Conservation (phyloP, 2,113 vertebrate genomes). For the Phyllopteryx taeniolatus region DNA sequence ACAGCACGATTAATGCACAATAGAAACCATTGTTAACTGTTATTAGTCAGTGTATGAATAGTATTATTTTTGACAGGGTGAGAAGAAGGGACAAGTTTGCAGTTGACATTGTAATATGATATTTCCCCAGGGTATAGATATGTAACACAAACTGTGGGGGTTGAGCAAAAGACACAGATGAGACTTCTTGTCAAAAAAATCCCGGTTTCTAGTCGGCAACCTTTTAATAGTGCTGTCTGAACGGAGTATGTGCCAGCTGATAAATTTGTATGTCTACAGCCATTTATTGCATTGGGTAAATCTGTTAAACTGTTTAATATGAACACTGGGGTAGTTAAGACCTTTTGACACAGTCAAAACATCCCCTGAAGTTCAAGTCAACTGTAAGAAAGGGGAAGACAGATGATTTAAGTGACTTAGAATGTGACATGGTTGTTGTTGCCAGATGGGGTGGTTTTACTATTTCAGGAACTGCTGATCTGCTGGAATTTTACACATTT, state of each 20-base stretch:
- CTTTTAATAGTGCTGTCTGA: background rate
- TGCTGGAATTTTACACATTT: background rate
- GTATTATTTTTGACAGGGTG: background rate
- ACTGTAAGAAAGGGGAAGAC: background rate
- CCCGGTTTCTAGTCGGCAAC: background rate
- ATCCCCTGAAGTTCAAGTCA: constrained; percentile 1
- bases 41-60: background rate
- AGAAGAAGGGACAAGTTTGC: background rate
- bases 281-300: background rate
- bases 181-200: too few relatives aligned
- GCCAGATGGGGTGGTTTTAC: background rate
- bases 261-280: background rate
- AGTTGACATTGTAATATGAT: background rate
- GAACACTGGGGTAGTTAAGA: background rate
- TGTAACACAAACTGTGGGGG: background rate
- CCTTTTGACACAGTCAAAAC: background rate
- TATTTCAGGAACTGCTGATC: constrained; percentile 1
- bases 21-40: background rate
- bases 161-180: background rate
- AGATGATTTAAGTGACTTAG: background rate
- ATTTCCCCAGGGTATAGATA: background rate
- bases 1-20: background rate
- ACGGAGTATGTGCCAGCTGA: background rate
- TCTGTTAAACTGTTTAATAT: background rate
- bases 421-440: constrained; percentile 1